phyloP scores from a whole-genome alignment of 2,113 vertebrate species.

The Carassius auratus region DNA sequence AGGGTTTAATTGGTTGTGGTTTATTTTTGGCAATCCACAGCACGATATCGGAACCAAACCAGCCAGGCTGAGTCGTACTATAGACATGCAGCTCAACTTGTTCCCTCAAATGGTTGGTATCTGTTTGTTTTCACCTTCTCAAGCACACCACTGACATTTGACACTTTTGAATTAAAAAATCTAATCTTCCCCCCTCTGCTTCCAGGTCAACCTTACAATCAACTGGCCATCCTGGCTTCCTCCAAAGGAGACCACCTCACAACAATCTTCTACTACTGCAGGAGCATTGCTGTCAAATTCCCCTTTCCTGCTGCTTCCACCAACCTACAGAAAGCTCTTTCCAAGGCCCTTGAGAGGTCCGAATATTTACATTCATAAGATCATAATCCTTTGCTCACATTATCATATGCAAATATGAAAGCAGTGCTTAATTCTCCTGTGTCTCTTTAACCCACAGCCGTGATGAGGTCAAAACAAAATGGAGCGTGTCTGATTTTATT shows the following conservation, averaged over 20 bases:
- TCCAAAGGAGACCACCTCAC: slow-evolving; percentile 99
- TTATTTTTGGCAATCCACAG: slow-evolving; percentile 67
- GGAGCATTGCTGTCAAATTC: slow-evolving; percentile 99
- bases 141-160: not conserved
- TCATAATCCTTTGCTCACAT: not conserved
- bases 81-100: slow-evolving; percentile 96
- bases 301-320: slow-evolving; percentile 99
- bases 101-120: slow-evolving; percentile 91
- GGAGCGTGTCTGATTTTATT: slow-evolving; percentile 96
- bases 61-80: slow-evolving; percentile 99
- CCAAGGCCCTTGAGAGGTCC: slow-evolving; percentile 98
- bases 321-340: slow-evolving; percentile 98
- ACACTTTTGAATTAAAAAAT: not conserved
- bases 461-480: slow-evolving; percentile 94
- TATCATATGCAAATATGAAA: not conserved
- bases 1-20: not conserved
- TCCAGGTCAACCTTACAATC: slow-evolving; percentile 98
- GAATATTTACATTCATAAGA: not conserved
- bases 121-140: not conserved
- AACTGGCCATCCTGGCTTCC: slow-evolving; percentile 98
- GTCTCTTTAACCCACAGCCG: slow-evolving; percentile 80
- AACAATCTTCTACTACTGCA: slow-evolving; percentile 99
- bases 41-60: slow-evolving; percentile 98
- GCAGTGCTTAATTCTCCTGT: not conserved
- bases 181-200: slow-evolving; percentile 40